Evolutionary conservation across 1,140 invertebrate genomes (phyloP).

Genomic region (Tribolium madens): DNA sequence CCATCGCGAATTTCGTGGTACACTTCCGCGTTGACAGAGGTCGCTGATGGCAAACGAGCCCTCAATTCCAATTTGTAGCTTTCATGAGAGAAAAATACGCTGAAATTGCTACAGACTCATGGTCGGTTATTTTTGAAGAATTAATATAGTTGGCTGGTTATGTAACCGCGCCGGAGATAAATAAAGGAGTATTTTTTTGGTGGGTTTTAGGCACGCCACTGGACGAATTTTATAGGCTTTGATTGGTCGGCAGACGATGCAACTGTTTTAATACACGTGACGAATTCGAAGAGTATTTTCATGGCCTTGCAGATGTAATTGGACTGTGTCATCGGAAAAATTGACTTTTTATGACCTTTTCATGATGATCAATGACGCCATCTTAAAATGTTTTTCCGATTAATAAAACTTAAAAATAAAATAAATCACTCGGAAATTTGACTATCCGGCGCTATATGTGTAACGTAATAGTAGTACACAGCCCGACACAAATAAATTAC

Average conservation of each 20-base stretch:
- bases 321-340: neutral
- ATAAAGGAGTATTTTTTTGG: constrained; percentile 1
- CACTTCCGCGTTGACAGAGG: constrained; percentile 29
- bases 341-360: neutral
- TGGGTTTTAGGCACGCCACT: constrained; percentile 1
- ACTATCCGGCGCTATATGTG: neutral
- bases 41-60: neutral
- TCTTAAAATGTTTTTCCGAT: neutral
- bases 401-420: neutral
- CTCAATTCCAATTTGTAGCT: too few species aligned
- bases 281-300: neutral
- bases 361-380: neutral
- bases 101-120: constrained; percentile 29
- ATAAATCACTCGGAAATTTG: neutral
- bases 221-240: neutral
- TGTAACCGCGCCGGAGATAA: neutral
- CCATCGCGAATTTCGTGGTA: neutral
- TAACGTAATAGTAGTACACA: too few species aligned
- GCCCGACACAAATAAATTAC: neutral
- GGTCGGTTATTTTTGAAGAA: constrained; percentile 15
- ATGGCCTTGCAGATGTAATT: neutral
- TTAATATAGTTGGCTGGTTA: constrained; percentile 17
- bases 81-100: too few species aligned
- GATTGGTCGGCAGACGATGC: neutral
- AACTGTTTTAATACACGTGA: neutral